These are phyloP conservation scores for Remorina albescens DNA, from an alignment of 2,797 vertebrate species.

Conservation along the genomic window DNA sequence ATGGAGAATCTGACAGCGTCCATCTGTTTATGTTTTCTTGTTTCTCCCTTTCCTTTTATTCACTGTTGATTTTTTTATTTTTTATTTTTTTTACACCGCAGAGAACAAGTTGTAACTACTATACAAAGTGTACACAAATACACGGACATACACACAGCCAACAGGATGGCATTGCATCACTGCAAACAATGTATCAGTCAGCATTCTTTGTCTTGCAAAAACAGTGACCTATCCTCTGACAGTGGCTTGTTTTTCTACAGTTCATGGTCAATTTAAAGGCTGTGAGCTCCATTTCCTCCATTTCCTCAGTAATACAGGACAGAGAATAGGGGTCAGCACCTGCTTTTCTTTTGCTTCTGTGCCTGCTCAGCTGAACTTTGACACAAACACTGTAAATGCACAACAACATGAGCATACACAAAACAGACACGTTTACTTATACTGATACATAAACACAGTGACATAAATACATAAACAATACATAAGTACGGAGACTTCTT, in stretches of 20 bases:
- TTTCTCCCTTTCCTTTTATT: constrained; percentile 23
- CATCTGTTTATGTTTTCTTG: background rate
- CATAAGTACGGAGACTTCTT: too few species aligned
- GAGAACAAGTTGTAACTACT: constrained; percentile 15
- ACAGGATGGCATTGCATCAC: constrained; percentile 38
- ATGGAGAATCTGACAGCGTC: background rate
- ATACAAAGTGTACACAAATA: background rate
- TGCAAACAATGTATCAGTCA: constrained; percentile 42
- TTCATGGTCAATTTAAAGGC: constrained; percentile 68
- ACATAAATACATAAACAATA: background rate
- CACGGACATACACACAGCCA: background rate
- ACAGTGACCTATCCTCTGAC: constrained; percentile 61
- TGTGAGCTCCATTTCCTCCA: constrained; percentile 62
- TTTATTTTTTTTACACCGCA: too few species aligned
- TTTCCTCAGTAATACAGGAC: constrained; percentile 57
- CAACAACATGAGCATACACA: background rate
- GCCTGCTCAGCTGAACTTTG: constrained; percentile 63
- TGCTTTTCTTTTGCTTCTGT: constrained; percentile 48
- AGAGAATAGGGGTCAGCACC: constrained; percentile 66
- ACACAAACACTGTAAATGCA: constrained; percentile 32
- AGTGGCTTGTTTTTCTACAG: constrained; percentile 58
- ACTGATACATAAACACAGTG: constrained; percentile 8
- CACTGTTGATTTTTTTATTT: background rate
- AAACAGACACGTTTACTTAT: background rate
- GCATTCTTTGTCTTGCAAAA: constrained; percentile 56